Evolutionary conservation across 2,797 vertebrate species (phyloP), one percentile per base, ranked within the genome.

Genomic region (Galagoides demidoff): DNA sequence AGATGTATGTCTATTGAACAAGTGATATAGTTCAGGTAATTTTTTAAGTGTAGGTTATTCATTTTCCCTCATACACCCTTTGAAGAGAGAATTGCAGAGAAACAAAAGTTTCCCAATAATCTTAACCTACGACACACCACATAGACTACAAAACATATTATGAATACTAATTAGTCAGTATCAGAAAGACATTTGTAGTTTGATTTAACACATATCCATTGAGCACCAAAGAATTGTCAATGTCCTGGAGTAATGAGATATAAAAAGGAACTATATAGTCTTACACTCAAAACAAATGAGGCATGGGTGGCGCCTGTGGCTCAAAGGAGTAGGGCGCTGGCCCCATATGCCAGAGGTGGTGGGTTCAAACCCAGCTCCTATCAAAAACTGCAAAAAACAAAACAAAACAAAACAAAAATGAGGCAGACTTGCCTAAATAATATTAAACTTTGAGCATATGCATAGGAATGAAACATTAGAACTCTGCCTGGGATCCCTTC

Each of bases 141-240:
- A 73, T 5, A 57, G 25, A 86, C n/a, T 14, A 34, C 22, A 76
- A n/a, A 52, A 52, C 4, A 14, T 39, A 37, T 14, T 77, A 52
- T 52, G 78, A 82, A 88, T 39, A 43, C n/a, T 64, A 16, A 88
- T 64, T 76, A 52, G 45, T 76, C 79, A 45, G 10, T 66, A 37
- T 76, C 25, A 12, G 27, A 94, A 94, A 70, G 45, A 78, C 27
- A 57, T 34, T 91, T 85, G 83, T 9, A 37, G 85, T 92, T 83
- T 79, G 85, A 83, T 83, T 81, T 31, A 45, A 45, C 10, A 23
- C 29, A 66, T 31, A 68, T 34, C 34, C 34, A 37, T 37, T 37
- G 71, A 34, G 37, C 37, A 73, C 55, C 70, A 37, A 89, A 85
- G 25, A 90, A 66, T 59, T 77, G 49, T 64, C 29, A 17, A 5